phyloP scores from a whole-genome alignment of 2,113 vertebrate species.

The Heloderma charlesbogerti region DNA sequence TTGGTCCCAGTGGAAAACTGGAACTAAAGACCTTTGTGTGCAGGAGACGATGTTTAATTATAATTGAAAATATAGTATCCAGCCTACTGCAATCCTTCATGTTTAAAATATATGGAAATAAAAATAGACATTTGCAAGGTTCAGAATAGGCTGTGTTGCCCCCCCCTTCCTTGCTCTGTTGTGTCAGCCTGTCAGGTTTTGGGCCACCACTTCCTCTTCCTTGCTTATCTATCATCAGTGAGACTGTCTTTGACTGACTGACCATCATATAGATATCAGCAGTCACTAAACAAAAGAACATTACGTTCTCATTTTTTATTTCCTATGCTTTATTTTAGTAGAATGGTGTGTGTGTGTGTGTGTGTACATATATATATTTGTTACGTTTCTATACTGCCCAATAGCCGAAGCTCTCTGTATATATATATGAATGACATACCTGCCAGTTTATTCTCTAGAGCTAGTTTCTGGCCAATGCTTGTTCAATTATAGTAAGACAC shows the following conservation, averaged over 20 bases:
- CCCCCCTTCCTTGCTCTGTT: background rate
- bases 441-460: background rate
- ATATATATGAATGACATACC: too few species aligned
- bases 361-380: background rate
- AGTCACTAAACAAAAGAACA: background rate
- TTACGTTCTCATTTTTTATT: background rate
- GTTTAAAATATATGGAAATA: conserved; percentile 10
- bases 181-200: background rate
- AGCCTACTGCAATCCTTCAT: conserved; percentile 29
- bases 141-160: background rate
- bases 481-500: background rate
- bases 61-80: background rate
- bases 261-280: background rate
- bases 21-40: conserved; percentile 46
- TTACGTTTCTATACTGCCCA: too few species aligned
- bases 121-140: background rate
- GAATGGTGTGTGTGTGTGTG: background rate
- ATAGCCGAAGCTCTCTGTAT: too few species aligned
- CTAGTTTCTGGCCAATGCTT: background rate
- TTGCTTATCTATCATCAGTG: background rate
- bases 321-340: background rate
- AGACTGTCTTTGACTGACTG: background rate
- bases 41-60: conserved; percentile 55
- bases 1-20: conserved; percentile 43
- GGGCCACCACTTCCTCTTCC: background rate